Percentiles rank a stretch among this genome's conserved stretches.
Evolutionary conservation across 2,888 invertebrate species (phyloP).

Genomic region (Lasioglossum figueresi): DNA sequence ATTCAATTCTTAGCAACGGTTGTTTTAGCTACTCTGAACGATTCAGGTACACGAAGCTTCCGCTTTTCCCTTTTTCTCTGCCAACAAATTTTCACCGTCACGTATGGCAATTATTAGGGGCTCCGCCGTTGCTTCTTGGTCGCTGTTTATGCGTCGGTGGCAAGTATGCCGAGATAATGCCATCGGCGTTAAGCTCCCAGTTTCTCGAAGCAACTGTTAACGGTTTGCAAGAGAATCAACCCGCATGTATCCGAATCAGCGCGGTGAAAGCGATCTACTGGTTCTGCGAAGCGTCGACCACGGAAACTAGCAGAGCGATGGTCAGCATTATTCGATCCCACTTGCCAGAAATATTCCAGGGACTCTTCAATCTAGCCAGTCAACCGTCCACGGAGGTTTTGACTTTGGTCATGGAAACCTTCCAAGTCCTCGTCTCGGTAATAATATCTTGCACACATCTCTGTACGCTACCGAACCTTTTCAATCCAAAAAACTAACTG

Average conservation of each 20-base stretch:
- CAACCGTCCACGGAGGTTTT: constrained; percentile 79
- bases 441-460: constrained; percentile 31
- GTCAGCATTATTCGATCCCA: constrained; percentile 76
- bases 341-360: constrained; percentile 80
- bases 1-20: constrained; percentile 84
- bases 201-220: constrained; percentile 86
- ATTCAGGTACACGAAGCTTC: constrained; percentile 78
- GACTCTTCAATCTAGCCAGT: constrained; percentile 77
- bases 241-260: constrained; percentile 85
- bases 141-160: constrained; percentile 86
- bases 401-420: constrained; percentile 79
- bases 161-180: constrained; percentile 84
- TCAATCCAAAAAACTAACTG: not conserved
- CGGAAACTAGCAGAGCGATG: constrained; percentile 67
- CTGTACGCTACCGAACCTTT: not conserved
- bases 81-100: not conserved
- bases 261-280: constrained; percentile 85
- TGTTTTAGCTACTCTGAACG: constrained; percentile 84
- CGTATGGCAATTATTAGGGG: constrained; percentile 70
- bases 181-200: constrained; percentile 83
- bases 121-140: constrained; percentile 85
- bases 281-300: constrained; percentile 82
- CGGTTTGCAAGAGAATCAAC: constrained; percentile 85
- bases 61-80: not conserved
- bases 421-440: constrained; percentile 78